These are phyloP conservation scores for Agrilus biguttatus DNA, from an alignment of 2,888 invertebrate species.

Conservation along the genomic window DNA sequence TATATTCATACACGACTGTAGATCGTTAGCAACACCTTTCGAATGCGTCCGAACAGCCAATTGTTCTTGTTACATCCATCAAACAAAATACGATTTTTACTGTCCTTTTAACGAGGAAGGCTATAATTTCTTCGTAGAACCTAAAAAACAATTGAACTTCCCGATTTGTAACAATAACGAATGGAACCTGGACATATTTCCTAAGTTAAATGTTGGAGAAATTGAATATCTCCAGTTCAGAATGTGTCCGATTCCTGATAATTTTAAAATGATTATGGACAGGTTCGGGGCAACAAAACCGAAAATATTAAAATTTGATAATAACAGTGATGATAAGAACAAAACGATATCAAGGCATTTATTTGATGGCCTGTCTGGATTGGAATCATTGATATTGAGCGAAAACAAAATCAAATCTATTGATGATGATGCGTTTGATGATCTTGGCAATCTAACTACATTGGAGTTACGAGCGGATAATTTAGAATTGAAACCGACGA, in stretches of 20 bases:
- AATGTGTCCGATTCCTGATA: constrained; percentile 38
- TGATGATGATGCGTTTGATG: constrained; percentile 26
- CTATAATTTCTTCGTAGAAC: constrained; percentile 6
- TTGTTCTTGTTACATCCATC: constrained; percentile 10
- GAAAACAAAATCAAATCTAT: constrained; percentile 7
- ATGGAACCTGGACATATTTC: constrained; percentile 32
- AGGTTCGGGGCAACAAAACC: constrained; percentile 30
- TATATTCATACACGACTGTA: too few species aligned
- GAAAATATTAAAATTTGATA: constrained; percentile 10
- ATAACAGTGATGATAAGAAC: constrained; percentile 2
- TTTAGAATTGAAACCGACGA: constrained; percentile 22
- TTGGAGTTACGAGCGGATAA: constrained; percentile 49
- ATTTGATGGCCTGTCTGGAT: constrained; percentile 7
- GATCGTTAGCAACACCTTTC: too few species aligned
- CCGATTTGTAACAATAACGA: constrained; percentile 7
- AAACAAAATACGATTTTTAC: constrained; percentile 14
- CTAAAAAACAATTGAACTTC: constrained; percentile 7
- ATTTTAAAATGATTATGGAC: constrained; percentile 34
- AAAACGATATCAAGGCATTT: constrained; percentile 8
- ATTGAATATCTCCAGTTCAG: constrained; percentile 37
- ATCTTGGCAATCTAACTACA: constrained; percentile 45
- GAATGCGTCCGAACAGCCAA: constrained; percentile 6
- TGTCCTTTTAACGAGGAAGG: constrained; percentile 9
- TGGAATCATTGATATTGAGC: constrained; percentile 6
- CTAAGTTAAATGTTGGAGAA: constrained; percentile 32